Evolutionary conservation across 2,888 invertebrate genomes (phyloP).

Genomic region (Endomychus coccineus): DNA sequence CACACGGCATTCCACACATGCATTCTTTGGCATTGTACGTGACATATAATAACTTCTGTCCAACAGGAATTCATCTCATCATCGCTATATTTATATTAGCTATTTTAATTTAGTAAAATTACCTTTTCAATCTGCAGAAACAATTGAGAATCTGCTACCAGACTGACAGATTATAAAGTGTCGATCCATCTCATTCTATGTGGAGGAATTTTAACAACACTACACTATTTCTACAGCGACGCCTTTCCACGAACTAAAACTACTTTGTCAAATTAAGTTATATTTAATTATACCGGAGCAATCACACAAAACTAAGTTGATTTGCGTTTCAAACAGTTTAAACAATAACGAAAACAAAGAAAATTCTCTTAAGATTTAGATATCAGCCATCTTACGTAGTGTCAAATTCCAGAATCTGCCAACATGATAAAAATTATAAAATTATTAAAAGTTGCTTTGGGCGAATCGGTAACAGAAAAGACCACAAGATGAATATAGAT

Average conservation of each 20-base stretch:
- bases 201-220: conserved; percentile 40
- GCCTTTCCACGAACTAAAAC: conserved; percentile 5
- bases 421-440: conserved; percentile 25
- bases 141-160: conserved; percentile 33
- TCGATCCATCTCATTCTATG: conserved; percentile 40
- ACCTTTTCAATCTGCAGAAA: conserved; percentile 35
- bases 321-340: conserved; percentile 37
- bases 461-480: too few relatives aligned
- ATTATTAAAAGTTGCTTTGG: too few relatives aligned
- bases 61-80: conserved; percentile 17
- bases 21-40: conserved; percentile 35
- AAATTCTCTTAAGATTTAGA: conserved; percentile 41
- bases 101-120: conserved; percentile 25
- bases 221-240: conserved; percentile 19
- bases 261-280: conserved; percentile 6
- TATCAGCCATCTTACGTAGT: conserved; percentile 44
- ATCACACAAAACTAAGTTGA: conserved; percentile 5
- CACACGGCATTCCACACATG: conserved; percentile 36
- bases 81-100: conserved; percentile 23
- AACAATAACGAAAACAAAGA: conserved; percentile 45
- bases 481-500: too few relatives aligned
- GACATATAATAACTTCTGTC: conserved; percentile 22
- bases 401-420: conserved; percentile 44
- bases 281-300: conserved; percentile 4
- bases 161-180: conserved; percentile 40